Conservation (phyloP, 2,888 invertebrate species). For the Nymphalis c-album region DNA sequence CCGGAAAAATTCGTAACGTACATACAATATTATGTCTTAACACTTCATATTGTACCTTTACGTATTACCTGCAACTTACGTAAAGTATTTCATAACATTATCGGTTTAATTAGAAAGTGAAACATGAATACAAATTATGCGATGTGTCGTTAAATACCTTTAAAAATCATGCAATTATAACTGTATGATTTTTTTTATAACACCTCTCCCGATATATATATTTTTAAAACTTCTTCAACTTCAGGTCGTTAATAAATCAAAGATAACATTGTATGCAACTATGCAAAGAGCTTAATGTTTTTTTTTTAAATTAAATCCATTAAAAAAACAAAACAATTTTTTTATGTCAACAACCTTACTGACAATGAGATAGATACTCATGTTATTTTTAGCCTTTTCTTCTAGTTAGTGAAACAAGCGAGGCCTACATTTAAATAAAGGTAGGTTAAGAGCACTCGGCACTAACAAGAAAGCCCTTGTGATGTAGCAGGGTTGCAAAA, state of each 20-base stretch:
- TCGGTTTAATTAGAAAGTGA: conserved; percentile 33
- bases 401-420: conserved; percentile 1
- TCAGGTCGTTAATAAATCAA: too few species aligned
- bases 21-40: conserved; percentile 3
- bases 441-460: conserved; percentile 20
- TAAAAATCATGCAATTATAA: too few species aligned
- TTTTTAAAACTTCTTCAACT: too few species aligned
- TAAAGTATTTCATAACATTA: conserved; percentile 32
- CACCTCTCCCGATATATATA: too few species aligned
- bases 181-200: too few species aligned
- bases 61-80: conserved; percentile 24
- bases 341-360: background rate
- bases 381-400: conserved; percentile 17
- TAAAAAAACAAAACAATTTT: background rate
- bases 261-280: too few species aligned
- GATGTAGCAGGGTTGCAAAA: conserved; percentile 17
- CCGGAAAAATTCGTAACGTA: background rate
- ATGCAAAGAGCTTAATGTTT: too few species aligned
- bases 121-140: conserved; percentile 14
- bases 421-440: conserved; percentile 29
- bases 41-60: conserved; percentile 13
- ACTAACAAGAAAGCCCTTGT: conserved; percentile 14
- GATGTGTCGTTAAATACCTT: background rate
- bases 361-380: conserved; percentile 5
- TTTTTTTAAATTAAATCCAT: too few species aligned